A percentile compares a stretch with the other conserved stretches of the same genome.
phyloP scores from a whole-genome alignment of 1,140 invertebrate genomes.

The Cryptotermes secundus region DNA sequence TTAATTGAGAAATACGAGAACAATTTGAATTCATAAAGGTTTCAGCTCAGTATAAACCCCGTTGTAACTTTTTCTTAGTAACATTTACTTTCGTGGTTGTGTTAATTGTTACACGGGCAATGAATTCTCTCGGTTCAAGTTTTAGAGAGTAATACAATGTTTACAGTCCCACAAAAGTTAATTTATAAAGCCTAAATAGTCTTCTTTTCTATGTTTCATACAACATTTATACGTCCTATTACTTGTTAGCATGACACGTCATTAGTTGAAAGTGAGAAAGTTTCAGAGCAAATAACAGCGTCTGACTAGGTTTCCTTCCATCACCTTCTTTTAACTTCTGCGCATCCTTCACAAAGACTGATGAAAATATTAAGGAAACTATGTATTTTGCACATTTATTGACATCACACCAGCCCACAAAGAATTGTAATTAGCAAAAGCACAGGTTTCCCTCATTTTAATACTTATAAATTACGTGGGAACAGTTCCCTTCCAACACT shows the following conservation, averaged over 20 bases:
- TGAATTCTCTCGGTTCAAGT: not conserved
- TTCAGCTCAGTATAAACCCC: too few species aligned
- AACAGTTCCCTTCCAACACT: constrained; percentile 8
- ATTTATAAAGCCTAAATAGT: not conserved
- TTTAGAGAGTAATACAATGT: not conserved
- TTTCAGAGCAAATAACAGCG: constrained; percentile 17
- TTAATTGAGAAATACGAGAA: too few species aligned
- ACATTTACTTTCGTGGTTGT: too few species aligned
- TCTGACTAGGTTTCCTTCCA: not conserved
- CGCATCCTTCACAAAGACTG: not conserved
- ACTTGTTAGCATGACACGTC: too few species aligned
- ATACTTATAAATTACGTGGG: constrained; percentile 12
- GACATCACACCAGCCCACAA: not conserved
- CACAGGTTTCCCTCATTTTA: constrained; percentile 6
- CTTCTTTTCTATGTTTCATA: not conserved
- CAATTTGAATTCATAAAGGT: too few species aligned
- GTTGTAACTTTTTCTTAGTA: too few species aligned
- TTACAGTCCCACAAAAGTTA: not conserved
- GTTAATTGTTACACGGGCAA: not conserved
- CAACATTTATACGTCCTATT: too few species aligned
- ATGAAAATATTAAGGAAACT: not conserved
- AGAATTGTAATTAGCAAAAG: not conserved
- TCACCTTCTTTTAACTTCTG: not conserved
- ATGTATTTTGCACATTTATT: constrained; percentile 4
- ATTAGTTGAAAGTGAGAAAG: constrained; percentile 23